phyloP scores from a whole-genome alignment of 2,888 invertebrate species.

The Coelinius sp. region DNA sequence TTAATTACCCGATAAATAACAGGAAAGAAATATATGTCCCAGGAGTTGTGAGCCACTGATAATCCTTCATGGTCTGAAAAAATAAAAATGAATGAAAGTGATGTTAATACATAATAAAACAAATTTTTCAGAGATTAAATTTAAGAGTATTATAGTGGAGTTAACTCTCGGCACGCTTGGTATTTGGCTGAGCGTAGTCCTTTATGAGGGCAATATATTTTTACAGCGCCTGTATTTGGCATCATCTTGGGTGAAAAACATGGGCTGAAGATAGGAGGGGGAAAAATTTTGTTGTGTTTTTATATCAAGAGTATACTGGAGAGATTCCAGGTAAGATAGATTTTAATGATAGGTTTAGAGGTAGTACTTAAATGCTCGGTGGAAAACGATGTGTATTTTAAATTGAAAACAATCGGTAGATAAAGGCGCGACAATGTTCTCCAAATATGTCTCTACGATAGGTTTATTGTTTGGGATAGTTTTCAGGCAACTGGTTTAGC shows the following conservation, averaged over 20 bases:
- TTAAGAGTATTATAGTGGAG: background rate
- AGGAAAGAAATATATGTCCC: background rate
- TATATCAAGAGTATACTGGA: background rate
- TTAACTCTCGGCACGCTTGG: background rate
- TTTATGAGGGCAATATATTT: constrained; percentile 1
- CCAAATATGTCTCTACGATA: background rate
- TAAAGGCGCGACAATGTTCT: background rate
- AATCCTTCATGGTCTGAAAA: background rate
- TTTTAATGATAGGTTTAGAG: constrained; percentile 3
- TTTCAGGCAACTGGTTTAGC: background rate
- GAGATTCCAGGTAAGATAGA: background rate
- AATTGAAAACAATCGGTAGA: background rate
- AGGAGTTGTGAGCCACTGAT: background rate
- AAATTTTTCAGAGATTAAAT: background rate
- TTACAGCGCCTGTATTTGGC: background rate
- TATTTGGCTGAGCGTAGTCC: background rate
- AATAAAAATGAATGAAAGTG: background rate
- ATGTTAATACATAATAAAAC: background rate
- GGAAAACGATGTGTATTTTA: background rate
- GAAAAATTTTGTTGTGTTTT: background rate
- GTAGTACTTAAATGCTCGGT: background rate
- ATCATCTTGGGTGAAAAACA: background rate
- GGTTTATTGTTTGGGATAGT: constrained; percentile 1
- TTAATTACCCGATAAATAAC: background rate
- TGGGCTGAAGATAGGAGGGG: background rate